Evolutionary conservation across 2,888 invertebrate species (phyloP).

Genomic region (Oscheius myriophilus): DNA sequence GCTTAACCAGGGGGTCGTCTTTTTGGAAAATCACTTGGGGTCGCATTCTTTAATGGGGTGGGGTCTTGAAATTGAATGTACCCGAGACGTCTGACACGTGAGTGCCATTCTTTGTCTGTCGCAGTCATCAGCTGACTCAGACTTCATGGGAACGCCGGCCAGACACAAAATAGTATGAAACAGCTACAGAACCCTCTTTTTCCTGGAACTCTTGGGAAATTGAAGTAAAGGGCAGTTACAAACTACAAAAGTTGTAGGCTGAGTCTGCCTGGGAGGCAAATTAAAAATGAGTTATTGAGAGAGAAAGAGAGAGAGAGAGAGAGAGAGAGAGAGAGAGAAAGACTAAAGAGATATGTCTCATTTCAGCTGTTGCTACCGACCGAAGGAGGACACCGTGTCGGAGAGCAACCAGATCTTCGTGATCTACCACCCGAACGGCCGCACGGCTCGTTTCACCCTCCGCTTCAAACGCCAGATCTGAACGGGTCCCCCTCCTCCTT

Average conservation of each 20-base stretch:
- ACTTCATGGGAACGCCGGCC: not conserved
- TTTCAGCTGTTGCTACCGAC: constrained; percentile 69
- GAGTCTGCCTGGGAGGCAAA: too few relatives aligned
- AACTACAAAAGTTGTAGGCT: too few relatives aligned
- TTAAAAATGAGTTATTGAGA: too few relatives aligned
- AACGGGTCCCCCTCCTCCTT: constrained; percentile 29
- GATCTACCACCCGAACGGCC: constrained; percentile 69
- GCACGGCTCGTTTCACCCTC: constrained; percentile 68
- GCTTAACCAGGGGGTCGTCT: too few relatives aligned
- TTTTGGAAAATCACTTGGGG: too few relatives aligned
- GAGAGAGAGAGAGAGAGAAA: not conserved
- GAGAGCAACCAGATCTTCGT: constrained; percentile 69
- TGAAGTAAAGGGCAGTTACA: not conserved
- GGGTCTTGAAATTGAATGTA: too few relatives aligned
- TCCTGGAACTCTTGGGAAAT: not conserved
- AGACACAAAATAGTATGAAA: not conserved
- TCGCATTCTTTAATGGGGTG: too few relatives aligned
- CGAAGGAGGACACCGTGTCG: constrained; percentile 69
- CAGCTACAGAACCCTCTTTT: not conserved
- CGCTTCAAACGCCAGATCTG: constrained; percentile 63
- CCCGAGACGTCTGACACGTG: too few relatives aligned
- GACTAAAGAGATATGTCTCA: not conserved
- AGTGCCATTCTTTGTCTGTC: too few relatives aligned
- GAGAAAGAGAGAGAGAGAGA: too few relatives aligned
- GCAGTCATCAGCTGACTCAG: too few relatives aligned